Percentiles rank a stretch among this genome's conserved stretches.
phyloP scores from a whole-genome alignment of 1,140 invertebrate genomes.

The Apis dorsata region DNA sequence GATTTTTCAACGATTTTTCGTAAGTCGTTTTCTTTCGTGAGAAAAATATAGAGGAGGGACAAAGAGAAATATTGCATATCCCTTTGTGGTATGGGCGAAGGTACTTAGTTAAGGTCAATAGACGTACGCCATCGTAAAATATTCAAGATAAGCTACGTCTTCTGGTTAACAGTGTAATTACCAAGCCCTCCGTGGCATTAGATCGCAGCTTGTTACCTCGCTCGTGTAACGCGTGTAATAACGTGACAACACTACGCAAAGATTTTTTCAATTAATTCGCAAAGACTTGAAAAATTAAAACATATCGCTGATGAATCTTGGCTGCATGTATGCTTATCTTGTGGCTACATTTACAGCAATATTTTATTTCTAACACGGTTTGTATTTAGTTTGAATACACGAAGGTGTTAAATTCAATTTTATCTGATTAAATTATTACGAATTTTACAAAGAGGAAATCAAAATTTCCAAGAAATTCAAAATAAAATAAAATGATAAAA shows the following conservation, averaged over 20 bases:
- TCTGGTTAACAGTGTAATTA: slow-evolving; percentile 44
- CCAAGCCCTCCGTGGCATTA: not conserved
- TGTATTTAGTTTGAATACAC: too few species aligned
- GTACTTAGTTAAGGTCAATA: slow-evolving; percentile 28
- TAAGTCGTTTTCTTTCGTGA: too few species aligned
- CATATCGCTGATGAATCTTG: too few species aligned
- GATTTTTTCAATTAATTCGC: not conserved
- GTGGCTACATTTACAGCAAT: too few species aligned
- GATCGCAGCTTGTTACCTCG: slow-evolving; percentile 16
- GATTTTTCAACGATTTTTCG: not conserved
- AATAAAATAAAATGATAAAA: too few species aligned
- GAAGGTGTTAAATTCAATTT: too few species aligned
- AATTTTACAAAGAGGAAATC: too few species aligned
- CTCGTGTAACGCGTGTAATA: not conserved
- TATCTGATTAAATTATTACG: too few species aligned
- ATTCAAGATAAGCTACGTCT: slow-evolving; percentile 18
- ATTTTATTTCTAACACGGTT: too few species aligned
- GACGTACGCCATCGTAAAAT: slow-evolving; percentile 18
- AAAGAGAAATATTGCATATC: not conserved
- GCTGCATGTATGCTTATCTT: too few species aligned
- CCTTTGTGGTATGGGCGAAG: too few species aligned
- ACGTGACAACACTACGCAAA: not conserved
- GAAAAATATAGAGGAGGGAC: not conserved
- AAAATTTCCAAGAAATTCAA: too few species aligned
- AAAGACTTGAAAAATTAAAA: not conserved